Evolutionary conservation across 2,113 vertebrate genomes (phyloP).

Genomic region (Clinocottus analis): DNA sequence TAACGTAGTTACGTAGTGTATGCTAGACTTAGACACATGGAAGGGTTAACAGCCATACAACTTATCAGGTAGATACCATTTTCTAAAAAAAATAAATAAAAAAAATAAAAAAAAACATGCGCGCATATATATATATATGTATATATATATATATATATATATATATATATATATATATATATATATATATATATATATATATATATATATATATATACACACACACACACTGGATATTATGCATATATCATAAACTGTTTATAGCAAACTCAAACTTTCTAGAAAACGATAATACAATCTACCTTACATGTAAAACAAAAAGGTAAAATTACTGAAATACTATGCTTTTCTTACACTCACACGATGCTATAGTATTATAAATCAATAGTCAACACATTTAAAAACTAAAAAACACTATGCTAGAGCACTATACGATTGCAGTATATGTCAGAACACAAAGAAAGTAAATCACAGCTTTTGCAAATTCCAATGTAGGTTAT

Average conservation of each 20-base stretch:
- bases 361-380: neutral
- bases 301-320: neutral
- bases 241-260: conserved; percentile 26
- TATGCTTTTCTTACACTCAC: neutral
- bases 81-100: conserved; percentile 7
- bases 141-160: conserved; percentile 22
- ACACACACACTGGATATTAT: neutral
- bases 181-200: conserved; percentile 26
- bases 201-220: conserved; percentile 22
- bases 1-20: conserved; percentile 12
- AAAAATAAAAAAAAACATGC: too few species aligned
- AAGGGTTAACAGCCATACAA: conserved; percentile 19
- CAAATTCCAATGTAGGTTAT: neutral
- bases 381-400: neutral
- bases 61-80: conserved; percentile 24
- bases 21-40: conserved; percentile 3
- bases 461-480: conserved; percentile 3
- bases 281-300: conserved; percentile 24
- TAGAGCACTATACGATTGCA: neutral
- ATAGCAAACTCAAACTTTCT: conserved; percentile 6
- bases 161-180: conserved; percentile 22
- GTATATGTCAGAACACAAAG: neutral
- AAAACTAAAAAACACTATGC: neutral
- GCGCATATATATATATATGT: too few species aligned
- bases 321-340: neutral